Percentiles rank a stretch among this genome's conserved stretches.
Evolutionary conservation across 2,113 vertebrate genomes (phyloP).

Genomic region (Narcine bancroftii): DNA sequence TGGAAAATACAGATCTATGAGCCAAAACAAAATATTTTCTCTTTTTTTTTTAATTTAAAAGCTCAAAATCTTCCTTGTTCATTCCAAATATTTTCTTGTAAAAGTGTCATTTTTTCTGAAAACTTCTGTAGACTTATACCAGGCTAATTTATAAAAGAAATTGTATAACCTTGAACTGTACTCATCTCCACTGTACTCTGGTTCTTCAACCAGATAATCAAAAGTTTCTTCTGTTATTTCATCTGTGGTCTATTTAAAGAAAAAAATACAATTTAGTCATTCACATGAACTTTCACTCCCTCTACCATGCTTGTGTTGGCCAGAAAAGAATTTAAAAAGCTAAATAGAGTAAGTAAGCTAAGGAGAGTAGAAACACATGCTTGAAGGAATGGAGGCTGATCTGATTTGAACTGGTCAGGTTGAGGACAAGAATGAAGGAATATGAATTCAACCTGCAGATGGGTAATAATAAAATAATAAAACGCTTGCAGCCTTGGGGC

Average conservation of each 20-base stretch:
- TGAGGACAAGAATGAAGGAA: too few species aligned
- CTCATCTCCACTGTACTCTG: slow-evolving; percentile 5
- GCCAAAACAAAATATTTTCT: not conserved
- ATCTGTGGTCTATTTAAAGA: not conserved
- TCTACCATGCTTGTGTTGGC: too few species aligned
- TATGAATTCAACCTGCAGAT: too few species aligned
- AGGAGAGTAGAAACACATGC: too few species aligned
- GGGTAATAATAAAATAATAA: too few species aligned
- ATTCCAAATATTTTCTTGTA: not conserved
- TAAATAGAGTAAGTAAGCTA: too few species aligned
- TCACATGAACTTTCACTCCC: not conserved
- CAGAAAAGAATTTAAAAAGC: too few species aligned
- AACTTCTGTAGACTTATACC: too few species aligned
- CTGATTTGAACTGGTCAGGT: too few species aligned
- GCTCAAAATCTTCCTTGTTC: not conserved
- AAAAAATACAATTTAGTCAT: not conserved
- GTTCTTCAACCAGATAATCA: slow-evolving; percentile 31
- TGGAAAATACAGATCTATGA: not conserved
- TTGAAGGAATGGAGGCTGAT: too few species aligned
- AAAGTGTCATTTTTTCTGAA: not conserved
- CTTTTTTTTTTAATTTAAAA: not conserved
- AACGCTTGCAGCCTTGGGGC: too few species aligned
- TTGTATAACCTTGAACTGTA: not conserved
- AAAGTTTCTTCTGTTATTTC: slow-evolving; percentile 8
- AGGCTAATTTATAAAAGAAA: not conserved